These are phyloP conservation scores for Phacellophora camtschatica DNA, from an alignment of 30 jellyfish, hydroid and myxozoan species.

Conservation along the genomic window DNA sequence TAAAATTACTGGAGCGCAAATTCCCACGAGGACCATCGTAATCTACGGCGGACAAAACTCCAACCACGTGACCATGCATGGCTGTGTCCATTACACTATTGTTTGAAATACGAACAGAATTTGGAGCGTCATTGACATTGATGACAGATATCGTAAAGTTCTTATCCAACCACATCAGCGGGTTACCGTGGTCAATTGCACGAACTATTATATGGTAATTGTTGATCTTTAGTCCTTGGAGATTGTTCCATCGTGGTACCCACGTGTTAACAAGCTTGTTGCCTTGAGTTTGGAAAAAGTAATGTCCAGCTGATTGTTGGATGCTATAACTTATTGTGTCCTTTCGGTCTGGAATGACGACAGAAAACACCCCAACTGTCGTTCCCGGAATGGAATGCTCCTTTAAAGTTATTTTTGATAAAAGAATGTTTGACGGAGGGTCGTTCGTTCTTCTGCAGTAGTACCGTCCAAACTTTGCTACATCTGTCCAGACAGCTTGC, in stretches of 20 bases:
- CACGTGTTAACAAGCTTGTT: slow-evolving; percentile 43
- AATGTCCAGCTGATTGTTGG: slow-evolving; percentile 45
- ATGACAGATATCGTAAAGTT: slow-evolving; percentile 37
- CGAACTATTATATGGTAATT: slow-evolving; percentile 44
- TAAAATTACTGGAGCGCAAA: slow-evolving; percentile 58
- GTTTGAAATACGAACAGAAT: slow-evolving; percentile 55
- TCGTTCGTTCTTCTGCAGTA: slow-evolving; percentile 87
- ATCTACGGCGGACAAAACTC: slow-evolving; percentile 82
- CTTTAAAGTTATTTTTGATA: slow-evolving; percentile 34
- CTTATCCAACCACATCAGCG: slow-evolving; percentile 71
- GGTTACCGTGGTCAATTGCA: slow-evolving; percentile 78
- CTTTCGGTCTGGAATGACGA: neutral
- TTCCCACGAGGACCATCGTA: slow-evolving; percentile 71
- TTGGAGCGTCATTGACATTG: slow-evolving; percentile 89
- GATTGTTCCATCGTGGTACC: slow-evolving; percentile 64
- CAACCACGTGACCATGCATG: slow-evolving; percentile 53
- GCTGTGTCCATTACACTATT: slow-evolving; percentile 64
- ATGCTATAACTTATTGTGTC: slow-evolving; percentile 40
- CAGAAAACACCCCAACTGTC: slow-evolving; percentile 65
- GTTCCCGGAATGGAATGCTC: slow-evolving; percentile 79
- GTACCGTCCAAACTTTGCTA: neutral
- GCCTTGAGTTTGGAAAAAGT: slow-evolving; percentile 41
- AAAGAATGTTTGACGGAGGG: slow-evolving; percentile 68
- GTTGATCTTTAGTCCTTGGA: slow-evolving; percentile 23
- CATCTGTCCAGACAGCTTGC: slow-evolving; percentile 28